Conservation (phyloP, 2,888 invertebrate species). For the Dascillus cervinus region DNA sequence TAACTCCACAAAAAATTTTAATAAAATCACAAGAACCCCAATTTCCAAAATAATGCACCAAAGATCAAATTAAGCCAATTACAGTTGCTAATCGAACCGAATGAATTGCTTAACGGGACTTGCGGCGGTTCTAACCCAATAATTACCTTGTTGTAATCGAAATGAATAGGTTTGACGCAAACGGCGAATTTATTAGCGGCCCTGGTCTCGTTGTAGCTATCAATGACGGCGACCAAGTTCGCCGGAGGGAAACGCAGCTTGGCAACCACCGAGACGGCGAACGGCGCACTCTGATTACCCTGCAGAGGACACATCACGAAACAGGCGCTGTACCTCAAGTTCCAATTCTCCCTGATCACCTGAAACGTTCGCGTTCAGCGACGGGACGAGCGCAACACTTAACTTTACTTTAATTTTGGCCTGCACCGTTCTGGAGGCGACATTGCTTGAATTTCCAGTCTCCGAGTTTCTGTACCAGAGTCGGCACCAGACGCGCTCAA, state of each 20-base stretch:
- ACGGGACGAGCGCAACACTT: not conserved
- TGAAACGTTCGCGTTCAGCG: no score
- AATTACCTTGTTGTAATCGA: constrained; percentile 68
- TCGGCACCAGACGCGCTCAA: constrained; percentile 74
- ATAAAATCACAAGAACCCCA: no score
- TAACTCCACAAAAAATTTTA: no score
- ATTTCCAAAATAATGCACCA: no score
- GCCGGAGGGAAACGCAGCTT: constrained; percentile 52
- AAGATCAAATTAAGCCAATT: no score
- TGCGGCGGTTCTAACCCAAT: no score
- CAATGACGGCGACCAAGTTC: constrained; percentile 57
- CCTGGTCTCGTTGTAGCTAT: constrained; percentile 46
- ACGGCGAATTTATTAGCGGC: constrained; percentile 57
- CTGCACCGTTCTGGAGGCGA: constrained; percentile 55
- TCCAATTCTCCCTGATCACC: constrained; percentile 91
- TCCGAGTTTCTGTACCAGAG: constrained; percentile 56
- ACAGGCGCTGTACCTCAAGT: constrained; percentile 83
- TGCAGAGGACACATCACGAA: constrained; percentile 77
- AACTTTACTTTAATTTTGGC: constrained; percentile 63
- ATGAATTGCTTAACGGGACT: no score
- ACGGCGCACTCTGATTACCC: constrained; percentile 52
- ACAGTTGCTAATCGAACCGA: no score
- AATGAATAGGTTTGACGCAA: constrained; percentile 88
- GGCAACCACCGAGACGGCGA: constrained; percentile 63
- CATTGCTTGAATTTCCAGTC: constrained; percentile 26